Evolutionary conservation across 2,888 invertebrate genomes (phyloP).

Genomic region (Aricia artaxerxes): DNA sequence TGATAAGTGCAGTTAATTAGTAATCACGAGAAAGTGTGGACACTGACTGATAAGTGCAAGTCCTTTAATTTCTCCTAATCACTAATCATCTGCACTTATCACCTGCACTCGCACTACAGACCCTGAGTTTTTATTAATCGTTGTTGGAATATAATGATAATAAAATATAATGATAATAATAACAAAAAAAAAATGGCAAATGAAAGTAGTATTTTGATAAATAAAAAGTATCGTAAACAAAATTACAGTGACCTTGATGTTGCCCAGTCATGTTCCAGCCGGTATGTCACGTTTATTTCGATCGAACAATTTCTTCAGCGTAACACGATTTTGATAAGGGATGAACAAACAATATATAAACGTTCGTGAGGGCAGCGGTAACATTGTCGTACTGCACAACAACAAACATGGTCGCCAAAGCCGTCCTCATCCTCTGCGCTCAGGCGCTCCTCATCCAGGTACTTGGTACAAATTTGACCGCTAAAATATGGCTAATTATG

Average conservation of each 20-base stretch:
- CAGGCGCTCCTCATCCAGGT: constrained; percentile 46
- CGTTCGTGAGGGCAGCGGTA: not conserved
- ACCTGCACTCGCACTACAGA: too few relatives aligned
- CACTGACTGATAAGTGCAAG: too few relatives aligned
- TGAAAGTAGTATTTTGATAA: not conserved
- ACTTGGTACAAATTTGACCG: not conserved
- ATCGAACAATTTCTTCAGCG: constrained; percentile 8
- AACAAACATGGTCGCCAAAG: constrained; percentile 47
- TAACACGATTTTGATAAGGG: constrained; percentile 15
- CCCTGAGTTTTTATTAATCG: too few relatives aligned
- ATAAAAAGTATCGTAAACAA: not conserved
- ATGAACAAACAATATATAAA: constrained; percentile 20
- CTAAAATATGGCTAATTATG: not conserved
- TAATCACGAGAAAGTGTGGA: too few relatives aligned
- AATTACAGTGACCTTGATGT: constrained; percentile 1
- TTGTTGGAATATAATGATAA: too few relatives aligned
- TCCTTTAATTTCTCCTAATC: too few relatives aligned
- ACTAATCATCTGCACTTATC: too few relatives aligned
- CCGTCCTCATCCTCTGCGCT: constrained; percentile 48
- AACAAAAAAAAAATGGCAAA: not conserved
- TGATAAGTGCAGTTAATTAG: too few relatives aligned
- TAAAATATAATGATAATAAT: too few relatives aligned
- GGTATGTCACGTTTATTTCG: constrained; percentile 27
- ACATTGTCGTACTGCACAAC: constrained; percentile 5
- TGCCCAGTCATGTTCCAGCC: constrained; percentile 36